Evolutionary conservation across 1,140 invertebrate species (phyloP).

Genomic region (Hestina assimilis): DNA sequence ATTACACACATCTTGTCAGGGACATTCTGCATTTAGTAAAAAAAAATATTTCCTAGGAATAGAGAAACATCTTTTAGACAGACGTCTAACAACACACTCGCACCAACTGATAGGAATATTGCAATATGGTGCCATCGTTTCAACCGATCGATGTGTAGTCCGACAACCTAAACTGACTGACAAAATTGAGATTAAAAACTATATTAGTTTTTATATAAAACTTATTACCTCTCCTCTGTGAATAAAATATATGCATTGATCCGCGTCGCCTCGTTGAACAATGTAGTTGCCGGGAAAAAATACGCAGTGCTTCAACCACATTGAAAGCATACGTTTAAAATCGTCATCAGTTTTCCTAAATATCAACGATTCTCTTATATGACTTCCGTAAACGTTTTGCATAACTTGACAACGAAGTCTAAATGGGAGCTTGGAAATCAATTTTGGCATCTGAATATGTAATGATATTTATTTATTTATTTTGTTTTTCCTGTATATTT

Average conservation of each 20-base stretch:
- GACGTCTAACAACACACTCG: too few relatives aligned
- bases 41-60: too few relatives aligned
- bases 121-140: too few relatives aligned
- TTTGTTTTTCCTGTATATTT: not conserved
- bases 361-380: constrained; percentile 67
- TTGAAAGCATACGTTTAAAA: constrained; percentile 63
- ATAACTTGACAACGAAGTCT: constrained; percentile 63
- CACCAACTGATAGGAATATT: too few relatives aligned
- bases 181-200: too few relatives aligned
- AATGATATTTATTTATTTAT: constrained; percentile 5
- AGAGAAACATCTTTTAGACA: too few relatives aligned
- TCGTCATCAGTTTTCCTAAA: constrained; percentile 65
- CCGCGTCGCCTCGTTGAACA: constrained; percentile 69
- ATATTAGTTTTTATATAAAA: too few relatives aligned
- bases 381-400: constrained; percentile 66
- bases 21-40: too few relatives aligned
- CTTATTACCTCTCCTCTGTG: constrained; percentile 67
- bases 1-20: too few relatives aligned
- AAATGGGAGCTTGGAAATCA: constrained; percentile 55
- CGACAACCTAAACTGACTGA: too few relatives aligned
- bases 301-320: constrained; percentile 67
- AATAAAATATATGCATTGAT: constrained; percentile 75
- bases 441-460: constrained; percentile 59
- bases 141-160: too few relatives aligned
- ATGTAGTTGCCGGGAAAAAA: constrained; percentile 76